Percentiles rank a stretch among this genome's conserved stretches.
These are phyloP conservation scores for Melanaphis sacchari DNA, from an alignment of 1,140 invertebrate species.

Conservation along the genomic window DNA sequence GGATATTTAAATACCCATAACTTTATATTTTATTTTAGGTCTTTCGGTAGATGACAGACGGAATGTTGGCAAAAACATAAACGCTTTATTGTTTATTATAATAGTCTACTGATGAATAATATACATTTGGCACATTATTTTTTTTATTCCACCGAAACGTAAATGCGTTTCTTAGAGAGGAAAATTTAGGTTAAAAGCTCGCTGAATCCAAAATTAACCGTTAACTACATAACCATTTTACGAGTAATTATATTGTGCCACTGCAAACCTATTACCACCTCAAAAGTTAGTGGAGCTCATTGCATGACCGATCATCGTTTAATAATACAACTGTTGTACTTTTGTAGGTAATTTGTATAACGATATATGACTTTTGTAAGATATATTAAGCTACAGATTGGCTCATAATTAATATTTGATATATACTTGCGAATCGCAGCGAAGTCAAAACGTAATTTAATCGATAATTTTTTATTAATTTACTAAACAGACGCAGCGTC, in stretches of 20 bases:
- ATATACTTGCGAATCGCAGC: background rate
- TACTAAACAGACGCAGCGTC: background rate
- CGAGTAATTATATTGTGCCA: background rate
- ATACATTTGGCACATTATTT: background rate
- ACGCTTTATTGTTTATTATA: background rate
- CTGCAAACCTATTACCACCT: background rate
- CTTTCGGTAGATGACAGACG: background rate
- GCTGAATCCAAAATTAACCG: background rate
- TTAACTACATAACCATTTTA: background rate
- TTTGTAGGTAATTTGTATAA: background rate
- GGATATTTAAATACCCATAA: background rate
- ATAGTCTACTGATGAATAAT: background rate
- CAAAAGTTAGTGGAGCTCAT: background rate
- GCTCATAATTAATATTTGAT: no score
- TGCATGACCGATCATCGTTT: background rate
- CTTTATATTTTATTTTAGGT: constrained; percentile 1
- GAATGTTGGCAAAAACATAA: constrained; percentile 42
- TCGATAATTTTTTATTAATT: background rate
- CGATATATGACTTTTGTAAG: background rate
- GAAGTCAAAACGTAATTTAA: background rate
- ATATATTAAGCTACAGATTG: background rate
- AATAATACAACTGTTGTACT: background rate
- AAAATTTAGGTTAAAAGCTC: constrained; percentile 3
- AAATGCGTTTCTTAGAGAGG: background rate
- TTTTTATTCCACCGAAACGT: background rate